phyloP scores from a whole-genome alignment of 35 echinoderm and acorn worm genomes.

The Apostichopus parvimensis region DNA sequence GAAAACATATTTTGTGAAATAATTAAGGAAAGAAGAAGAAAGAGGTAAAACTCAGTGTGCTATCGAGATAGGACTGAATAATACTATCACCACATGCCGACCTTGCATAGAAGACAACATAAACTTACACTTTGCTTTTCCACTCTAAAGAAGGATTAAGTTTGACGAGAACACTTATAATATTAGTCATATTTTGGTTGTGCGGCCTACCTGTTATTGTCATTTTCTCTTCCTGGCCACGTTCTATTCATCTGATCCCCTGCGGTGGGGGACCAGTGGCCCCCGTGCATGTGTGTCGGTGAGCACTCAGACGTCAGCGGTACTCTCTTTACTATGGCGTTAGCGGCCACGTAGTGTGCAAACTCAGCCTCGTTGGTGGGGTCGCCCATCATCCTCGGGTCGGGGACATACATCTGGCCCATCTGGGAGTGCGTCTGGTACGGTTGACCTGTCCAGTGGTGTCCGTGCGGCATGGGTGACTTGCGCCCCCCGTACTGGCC shows the following conservation, averaged over 20 bases:
- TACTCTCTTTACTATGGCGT: slow-evolving; percentile 73
- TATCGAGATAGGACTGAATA: too few species aligned
- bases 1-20: too few species aligned
- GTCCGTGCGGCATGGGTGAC: neutral
- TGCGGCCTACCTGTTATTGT: slow-evolving; percentile 43
- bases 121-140: too few species aligned
- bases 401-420: slow-evolving; percentile 18
- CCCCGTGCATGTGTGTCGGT: slow-evolving; percentile 44
- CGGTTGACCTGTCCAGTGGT: slow-evolving; percentile 27
- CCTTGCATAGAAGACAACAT: too few species aligned
- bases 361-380: slow-evolving; percentile 72
- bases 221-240: slow-evolving; percentile 56
- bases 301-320: slow-evolving; percentile 61
- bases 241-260: slow-evolving; percentile 66
- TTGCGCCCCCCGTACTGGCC: slow-evolving; percentile 32
- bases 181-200: too few species aligned
- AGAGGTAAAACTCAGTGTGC: too few species aligned
- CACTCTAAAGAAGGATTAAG: too few species aligned
- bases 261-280: slow-evolving; percentile 53
- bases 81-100: too few species aligned
- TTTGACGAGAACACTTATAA: too few species aligned
- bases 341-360: slow-evolving; percentile 74
- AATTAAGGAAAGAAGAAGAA: too few species aligned
- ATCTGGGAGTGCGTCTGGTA: slow-evolving; percentile 34
- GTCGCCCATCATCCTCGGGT: slow-evolving; percentile 50